Evolutionary conservation across 2,113 vertebrate genomes (phyloP), one percentile per base, ranked within the genome.

Genomic region (Pomatostomus ruficeps): DNA sequence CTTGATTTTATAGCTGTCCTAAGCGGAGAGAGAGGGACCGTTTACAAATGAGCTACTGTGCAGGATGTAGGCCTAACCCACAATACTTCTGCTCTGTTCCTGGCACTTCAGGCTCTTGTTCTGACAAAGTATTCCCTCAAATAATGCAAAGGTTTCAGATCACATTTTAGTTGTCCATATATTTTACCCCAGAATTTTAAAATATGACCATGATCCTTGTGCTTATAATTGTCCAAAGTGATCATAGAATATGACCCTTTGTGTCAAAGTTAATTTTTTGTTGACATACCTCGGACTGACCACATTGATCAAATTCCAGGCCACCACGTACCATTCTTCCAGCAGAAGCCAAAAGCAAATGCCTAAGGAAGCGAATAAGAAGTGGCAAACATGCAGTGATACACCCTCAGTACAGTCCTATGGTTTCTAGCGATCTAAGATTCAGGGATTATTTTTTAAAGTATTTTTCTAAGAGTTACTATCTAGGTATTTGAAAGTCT

Each of bases 1-100:
- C 71, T 81, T 83, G 67, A 90, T 89, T 94, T 94, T 80, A 80
- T 72, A 94, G 88, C 61, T 91, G 55, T 80, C 85, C 57, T 86
- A 90, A 94, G 75, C 29, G 38, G 43, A 79, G 52, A 85, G 75
- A 67, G 31, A 84, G 52, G 55, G n/a, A 36, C n/a, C 1, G 4
- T 78, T 94, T 95, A 74, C 68, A 95, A 96, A 96, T 91, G 67
- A 95, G 68, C 48, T 63, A 66, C 88, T 72, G 18, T 59, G 55
- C 81, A 77, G 59, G 48, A 80, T 61, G 46, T 12, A 51, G 55
- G 48, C 5, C 2, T 71, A 84, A 62, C 43, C 22, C 40, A 26
- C 12, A 23, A 81, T 46, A 63, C 38, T 24, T 45, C 31, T 72
- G 59, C 85, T 85, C 67, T 55, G 24, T 33, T 83, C 46, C 51